Base-by-base conservation (phyloP, 2,888 invertebrate genomes). In the Seira musarum region DNA sequence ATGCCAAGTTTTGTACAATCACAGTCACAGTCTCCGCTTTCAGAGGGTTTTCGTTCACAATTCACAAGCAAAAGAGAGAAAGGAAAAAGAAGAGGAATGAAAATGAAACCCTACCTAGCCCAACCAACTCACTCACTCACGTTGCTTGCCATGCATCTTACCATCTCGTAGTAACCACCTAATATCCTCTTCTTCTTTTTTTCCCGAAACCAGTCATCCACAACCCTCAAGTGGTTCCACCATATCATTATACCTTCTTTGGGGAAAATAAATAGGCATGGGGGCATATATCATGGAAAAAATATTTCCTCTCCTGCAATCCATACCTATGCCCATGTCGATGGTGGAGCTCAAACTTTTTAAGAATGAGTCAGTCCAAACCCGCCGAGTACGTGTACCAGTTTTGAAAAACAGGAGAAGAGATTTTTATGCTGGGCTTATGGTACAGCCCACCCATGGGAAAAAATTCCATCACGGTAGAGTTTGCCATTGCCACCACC, bases 391-490 rank as follows among this genome's bases (percentile, higher is more conserved):
- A n/a, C n/a, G n/a, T n/a, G n/a, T n/a, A n/a, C n/a, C n/a, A 10
- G 60, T 17, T 60, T 6, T 5, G 13, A 60, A 22, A 64, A 35
- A 19, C 57, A 60, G 40, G 2, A 60, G 24, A 15, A 17, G 17
- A 3, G 17, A 30, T 17, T 53, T n/a, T 15, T 24, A 19, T 10
- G 35, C 40, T 35, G 35, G 40, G 70, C n/a, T n/a, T n/a, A n/a
- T n/a, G n/a, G n/a, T 78, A 78, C 80, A 83, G 85, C 85, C 85
- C 83, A 83, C 85, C 85, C 83, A 82, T 85, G 85, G 85, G 82
- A 85, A 83, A 80, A 83, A 85, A 83, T 85, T 82, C 85, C 77
- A 64, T n/a, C 70, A 66, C 77, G 49, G n/a, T 35, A 17, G 10
- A 66, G 3, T 22, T 8, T 21, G 19, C 6, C 17, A 40, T 61